Base-by-base conservation (phyloP, 1,140 invertebrate genomes). In the Ceratina australensis region DNA sequence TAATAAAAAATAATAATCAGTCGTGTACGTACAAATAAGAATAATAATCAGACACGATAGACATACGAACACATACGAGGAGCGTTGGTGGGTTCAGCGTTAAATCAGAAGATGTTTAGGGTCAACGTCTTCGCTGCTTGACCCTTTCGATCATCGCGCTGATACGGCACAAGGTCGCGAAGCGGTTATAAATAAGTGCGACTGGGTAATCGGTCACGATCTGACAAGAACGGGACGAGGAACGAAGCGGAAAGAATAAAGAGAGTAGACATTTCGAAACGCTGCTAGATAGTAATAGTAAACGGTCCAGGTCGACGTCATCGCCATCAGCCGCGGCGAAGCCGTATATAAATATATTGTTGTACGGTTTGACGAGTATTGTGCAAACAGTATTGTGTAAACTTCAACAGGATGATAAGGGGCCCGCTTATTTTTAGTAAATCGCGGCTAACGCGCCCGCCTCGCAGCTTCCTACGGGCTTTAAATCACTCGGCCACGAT, bases 371-470 rank as follows among this genome's bases (percentile, higher is more conserved):
- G 22, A 24, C 18, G 71, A 50, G 42, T 57, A 75, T 61, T 72
- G 26, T 80, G 68, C 67, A 84, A 83, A 79, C 57, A 75, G 13
- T 56, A 67, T 75, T 75, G 77, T 79, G 77, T 63, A 83, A 84
- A 84, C 49, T 72, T 73, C 63, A 12, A 3, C 22, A 28, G 64
- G 63, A 33, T 72, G 82, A 84, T 80, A 84, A 83, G 18, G 56
- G 52, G 56, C 13, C n/a, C n/a, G 28, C 28, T 80, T 83, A 83
- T 83, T 83, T 83, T 83, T 77, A 84, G 50, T 49, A 3, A 47
- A 57, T 24, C 65, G 20, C 20, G 0, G n/a, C 10, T 63, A 26
- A 57, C 47, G 49, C 4, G 12, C 42, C 42, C 49, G 8, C 15
- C 13, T 13, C 18, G 3, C 47, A 28, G 42, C 33, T 67, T 67